Conservation (phyloP, 2,888 invertebrate genomes). For the Cryptus viduatorius region DNA sequence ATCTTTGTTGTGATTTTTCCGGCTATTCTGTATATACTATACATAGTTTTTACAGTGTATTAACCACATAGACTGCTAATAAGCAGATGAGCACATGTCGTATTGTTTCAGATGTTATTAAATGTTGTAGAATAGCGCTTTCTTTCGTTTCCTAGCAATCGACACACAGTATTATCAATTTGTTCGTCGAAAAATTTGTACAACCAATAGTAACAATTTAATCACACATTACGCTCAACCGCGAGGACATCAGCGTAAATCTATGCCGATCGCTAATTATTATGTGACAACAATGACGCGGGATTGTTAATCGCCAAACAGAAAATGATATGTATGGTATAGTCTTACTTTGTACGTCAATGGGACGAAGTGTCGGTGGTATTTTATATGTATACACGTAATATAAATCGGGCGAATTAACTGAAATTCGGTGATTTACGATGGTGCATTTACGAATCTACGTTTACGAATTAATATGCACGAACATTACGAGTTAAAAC, state of each 20-base stretch:
- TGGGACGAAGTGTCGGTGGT: conserved; percentile 49
- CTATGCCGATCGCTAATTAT: conserved; percentile 1
- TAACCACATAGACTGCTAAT: background rate
- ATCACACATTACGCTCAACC: background rate
- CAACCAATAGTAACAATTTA: background rate
- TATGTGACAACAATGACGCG: background rate
- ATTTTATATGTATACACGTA: conserved; percentile 14
- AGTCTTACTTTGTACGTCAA: conserved; percentile 54
- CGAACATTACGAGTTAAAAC: conserved; percentile 20
- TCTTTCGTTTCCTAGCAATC: background rate
- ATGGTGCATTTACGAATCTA: conserved; percentile 18
- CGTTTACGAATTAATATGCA: conserved; percentile 19
- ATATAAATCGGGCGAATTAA: background rate
- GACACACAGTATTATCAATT: background rate
- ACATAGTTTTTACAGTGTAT: background rate
- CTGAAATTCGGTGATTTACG: conserved; percentile 23
- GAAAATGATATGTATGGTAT: conserved; percentile 60
- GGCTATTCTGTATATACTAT: background rate
- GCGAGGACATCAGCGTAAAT: background rate
- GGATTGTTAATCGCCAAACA: conserved; percentile 26
- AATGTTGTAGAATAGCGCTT: no score
- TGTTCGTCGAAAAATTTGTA: background rate
- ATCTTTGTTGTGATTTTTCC: background rate
- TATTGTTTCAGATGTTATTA: no score
- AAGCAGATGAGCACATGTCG: no score